phyloP scores from a whole-genome alignment of 2,888 invertebrate genomes.

The Phyllotreta cruciferae region DNA sequence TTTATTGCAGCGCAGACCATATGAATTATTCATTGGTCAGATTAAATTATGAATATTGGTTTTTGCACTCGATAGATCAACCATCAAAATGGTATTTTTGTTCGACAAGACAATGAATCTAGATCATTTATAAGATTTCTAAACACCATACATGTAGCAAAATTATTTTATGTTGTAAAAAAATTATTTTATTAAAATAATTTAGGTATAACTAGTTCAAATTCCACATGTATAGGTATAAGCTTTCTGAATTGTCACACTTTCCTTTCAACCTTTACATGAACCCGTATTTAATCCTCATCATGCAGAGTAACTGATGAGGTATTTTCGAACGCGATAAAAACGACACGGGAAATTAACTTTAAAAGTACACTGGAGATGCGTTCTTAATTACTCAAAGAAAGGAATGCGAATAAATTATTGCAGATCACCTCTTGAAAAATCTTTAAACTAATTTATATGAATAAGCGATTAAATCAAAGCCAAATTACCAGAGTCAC shows the following conservation, averaged over 20 bases:
- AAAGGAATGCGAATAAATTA: constrained; percentile 21
- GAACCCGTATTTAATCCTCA: too few relatives aligned
- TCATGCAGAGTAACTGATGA: not conserved
- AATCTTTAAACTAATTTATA: constrained; percentile 12
- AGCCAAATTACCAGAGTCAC: constrained; percentile 23
- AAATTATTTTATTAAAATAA: too few relatives aligned
- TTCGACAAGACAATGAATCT: too few relatives aligned
- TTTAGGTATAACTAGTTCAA: too few relatives aligned
- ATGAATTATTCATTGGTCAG: constrained; percentile 9
- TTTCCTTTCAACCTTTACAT: too few relatives aligned
- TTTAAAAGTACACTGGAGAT: constrained; percentile 6
- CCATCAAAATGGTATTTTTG: too few relatives aligned
- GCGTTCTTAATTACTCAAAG: constrained; percentile 11
- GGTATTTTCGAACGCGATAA: not conserved
- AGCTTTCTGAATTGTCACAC: too few relatives aligned
- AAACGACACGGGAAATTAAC: constrained; percentile 14
- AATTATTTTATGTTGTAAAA: too few relatives aligned
- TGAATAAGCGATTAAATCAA: constrained; percentile 19
- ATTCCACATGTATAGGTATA: too few relatives aligned
- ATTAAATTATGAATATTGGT: constrained; percentile 1
- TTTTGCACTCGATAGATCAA: too few relatives aligned
- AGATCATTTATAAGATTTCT: too few relatives aligned
- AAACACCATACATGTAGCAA: too few relatives aligned
- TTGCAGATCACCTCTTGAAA: constrained; percentile 12
- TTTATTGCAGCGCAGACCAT: constrained; percentile 9